Evolutionary conservation across 2,797 vertebrate species (phyloP).

Genomic region (Oreochromis mossambicus): DNA sequence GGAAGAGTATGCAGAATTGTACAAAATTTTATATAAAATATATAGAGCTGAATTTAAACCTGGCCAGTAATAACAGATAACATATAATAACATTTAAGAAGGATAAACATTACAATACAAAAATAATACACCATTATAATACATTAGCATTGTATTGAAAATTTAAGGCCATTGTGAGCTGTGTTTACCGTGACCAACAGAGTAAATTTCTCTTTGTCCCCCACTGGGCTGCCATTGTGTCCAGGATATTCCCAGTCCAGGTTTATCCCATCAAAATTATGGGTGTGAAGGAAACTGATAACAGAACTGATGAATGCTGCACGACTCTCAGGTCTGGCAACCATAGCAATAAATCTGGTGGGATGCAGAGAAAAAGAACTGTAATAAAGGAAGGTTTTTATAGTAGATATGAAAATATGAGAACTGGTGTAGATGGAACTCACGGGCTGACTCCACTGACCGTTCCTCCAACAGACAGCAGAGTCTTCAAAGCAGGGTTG

Average conservation of each 20-base stretch:
- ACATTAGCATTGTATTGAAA: not conserved
- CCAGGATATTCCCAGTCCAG: constrained; percentile 84
- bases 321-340: constrained; percentile 61
- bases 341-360: constrained; percentile 79
- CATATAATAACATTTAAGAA: not conserved
- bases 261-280: constrained; percentile 83
- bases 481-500: constrained; percentile 77
- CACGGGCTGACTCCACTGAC: constrained; percentile 77
- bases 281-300: constrained; percentile 66
- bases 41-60: too few relatives aligned
- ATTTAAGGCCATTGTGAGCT: not conserved
- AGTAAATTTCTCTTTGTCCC: constrained; percentile 75
- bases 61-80: not conserved
- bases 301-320: constrained; percentile 73
- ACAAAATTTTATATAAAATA: too few relatives aligned
- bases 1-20: too few relatives aligned
- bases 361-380: not conserved
- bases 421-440: constrained; percentile 18
- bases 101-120: not conserved
- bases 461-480: constrained; percentile 80
- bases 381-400: not conserved
- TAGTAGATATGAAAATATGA: not conserved
- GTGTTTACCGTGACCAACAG: constrained; percentile 67
- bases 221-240: constrained; percentile 71
- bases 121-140: not conserved